phyloP scores from a whole-genome alignment of 2,797 vertebrate species.

The Thripadectes ignobilis region DNA sequence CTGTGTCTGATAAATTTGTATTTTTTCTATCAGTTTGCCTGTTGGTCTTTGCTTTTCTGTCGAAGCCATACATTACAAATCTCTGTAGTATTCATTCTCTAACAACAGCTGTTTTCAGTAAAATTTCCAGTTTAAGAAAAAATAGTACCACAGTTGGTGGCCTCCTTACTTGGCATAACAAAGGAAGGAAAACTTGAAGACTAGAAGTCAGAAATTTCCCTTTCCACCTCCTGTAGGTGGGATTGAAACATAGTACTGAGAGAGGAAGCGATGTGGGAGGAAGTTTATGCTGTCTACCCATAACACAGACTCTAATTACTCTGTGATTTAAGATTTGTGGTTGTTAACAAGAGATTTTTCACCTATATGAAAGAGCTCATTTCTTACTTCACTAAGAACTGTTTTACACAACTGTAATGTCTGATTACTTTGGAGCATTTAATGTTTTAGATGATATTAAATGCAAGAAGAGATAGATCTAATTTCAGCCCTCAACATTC shows the following conservation, averaged over 20 bases:
- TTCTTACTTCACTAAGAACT: background rate
- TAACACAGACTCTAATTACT: constrained; percentile 20
- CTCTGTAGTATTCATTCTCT: background rate
- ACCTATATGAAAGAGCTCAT: background rate
- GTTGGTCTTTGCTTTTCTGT: background rate
- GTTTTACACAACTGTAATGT: background rate
- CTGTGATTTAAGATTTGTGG: background rate
- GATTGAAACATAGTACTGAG: constrained; percentile 19
- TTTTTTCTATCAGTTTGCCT: background rate
- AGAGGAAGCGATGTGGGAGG: background rate
- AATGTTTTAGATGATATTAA: background rate
- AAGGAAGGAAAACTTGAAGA: constrained; percentile 6
- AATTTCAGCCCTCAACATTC: background rate
- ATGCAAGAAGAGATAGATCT: background rate
- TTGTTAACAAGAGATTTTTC: constrained; percentile 13
- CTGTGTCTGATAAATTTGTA: background rate
- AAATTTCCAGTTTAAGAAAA: background rate
- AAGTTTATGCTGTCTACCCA: constrained; percentile 29
- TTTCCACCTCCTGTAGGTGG: constrained; percentile 37
- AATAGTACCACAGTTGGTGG: background rate
- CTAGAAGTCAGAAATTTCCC: constrained; percentile 33
- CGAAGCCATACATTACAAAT: background rate
- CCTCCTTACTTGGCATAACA: background rate
- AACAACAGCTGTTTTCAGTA: background rate
- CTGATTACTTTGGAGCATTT: background rate